These are phyloP conservation scores for Linnaemya tessellans DNA, from an alignment of 2,888 invertebrate genomes.

Conservation along the genomic window DNA sequence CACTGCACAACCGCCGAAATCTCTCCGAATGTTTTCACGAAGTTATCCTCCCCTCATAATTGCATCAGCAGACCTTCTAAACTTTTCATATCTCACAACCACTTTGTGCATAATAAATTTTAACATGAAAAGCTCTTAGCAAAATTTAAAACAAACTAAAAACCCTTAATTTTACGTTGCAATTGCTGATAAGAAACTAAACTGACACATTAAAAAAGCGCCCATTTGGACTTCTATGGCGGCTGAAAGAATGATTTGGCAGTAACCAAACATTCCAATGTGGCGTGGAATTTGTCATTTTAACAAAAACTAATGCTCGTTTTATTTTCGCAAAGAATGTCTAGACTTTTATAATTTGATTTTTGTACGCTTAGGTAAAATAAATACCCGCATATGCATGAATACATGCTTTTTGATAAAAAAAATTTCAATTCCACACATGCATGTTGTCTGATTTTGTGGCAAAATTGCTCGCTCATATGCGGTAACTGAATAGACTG, in stretches of 20 bases:
- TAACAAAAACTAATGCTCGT: background rate
- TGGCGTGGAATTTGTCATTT: background rate
- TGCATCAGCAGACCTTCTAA: too few species aligned
- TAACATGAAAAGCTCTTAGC: too few species aligned
- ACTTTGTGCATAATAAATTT: too few species aligned
- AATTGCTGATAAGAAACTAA: background rate
- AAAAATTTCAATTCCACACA: constrained; percentile 8
- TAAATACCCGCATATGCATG: background rate
- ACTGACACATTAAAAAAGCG: background rate
- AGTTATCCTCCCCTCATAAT: too few species aligned
- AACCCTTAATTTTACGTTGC: too few species aligned
- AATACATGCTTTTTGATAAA: background rate
- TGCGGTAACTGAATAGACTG: background rate
- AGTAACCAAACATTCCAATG: background rate
- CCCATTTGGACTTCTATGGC: background rate
- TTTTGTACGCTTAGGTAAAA: background rate
- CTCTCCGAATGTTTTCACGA: too few species aligned
- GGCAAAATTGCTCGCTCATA: constrained; percentile 13
- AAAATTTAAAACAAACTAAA: too few species aligned
- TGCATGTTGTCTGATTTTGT: background rate
- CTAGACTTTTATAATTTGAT: constrained; percentile 45
- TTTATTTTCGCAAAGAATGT: background rate
- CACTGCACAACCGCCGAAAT: too few species aligned
- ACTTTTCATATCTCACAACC: too few species aligned
- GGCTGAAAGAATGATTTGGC: background rate